These are phyloP conservation scores for Morelia viridis DNA, from an alignment of 2,797 vertebrate genomes.

Conservation along the genomic window DNA sequence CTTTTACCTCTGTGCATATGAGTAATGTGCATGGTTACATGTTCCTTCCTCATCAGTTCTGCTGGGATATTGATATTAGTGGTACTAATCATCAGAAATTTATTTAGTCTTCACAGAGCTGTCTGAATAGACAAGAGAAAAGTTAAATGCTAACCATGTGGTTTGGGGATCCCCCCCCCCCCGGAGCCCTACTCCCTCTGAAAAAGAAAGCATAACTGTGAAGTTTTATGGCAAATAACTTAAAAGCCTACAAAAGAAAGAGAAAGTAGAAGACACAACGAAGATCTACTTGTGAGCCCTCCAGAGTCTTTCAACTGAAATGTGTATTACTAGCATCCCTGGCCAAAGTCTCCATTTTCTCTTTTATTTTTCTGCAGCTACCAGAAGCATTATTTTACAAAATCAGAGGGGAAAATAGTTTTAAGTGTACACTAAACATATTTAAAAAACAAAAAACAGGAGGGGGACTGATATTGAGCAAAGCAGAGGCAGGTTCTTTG, in stretches of 20 bases:
- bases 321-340: slow-evolving; percentile 34
- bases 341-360: slow-evolving; percentile 35
- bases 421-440: background rate
- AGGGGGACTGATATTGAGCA: background rate
- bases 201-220: slow-evolving; percentile 47
- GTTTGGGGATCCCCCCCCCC: slow-evolving; percentile 33
- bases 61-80: slow-evolving; percentile 46
- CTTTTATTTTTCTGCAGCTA: slow-evolving; percentile 52
- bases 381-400: slow-evolving; percentile 14
- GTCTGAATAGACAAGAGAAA: slow-evolving; percentile 70
- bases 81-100: slow-evolving; percentile 61
- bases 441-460: background rate
- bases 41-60: slow-evolving; percentile 58
- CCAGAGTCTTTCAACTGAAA: slow-evolving; percentile 50
- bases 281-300: slow-evolving; percentile 65
- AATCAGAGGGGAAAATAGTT: background rate
- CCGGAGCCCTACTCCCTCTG: slow-evolving; percentile 11
- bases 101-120: slow-evolving; percentile 71
- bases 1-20: slow-evolving; percentile 34
- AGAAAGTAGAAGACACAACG: slow-evolving; percentile 53
- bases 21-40: slow-evolving; percentile 53
- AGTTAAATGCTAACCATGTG: slow-evolving; percentile 66
- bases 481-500: background rate
- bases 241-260: slow-evolving; percentile 56
- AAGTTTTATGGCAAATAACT: slow-evolving; percentile 64